Percentiles rank a stretch among this genome's conserved stretches.
Conservation (phyloP, 2,797 vertebrate genomes). For the Monodelphis domestica region DNA sequence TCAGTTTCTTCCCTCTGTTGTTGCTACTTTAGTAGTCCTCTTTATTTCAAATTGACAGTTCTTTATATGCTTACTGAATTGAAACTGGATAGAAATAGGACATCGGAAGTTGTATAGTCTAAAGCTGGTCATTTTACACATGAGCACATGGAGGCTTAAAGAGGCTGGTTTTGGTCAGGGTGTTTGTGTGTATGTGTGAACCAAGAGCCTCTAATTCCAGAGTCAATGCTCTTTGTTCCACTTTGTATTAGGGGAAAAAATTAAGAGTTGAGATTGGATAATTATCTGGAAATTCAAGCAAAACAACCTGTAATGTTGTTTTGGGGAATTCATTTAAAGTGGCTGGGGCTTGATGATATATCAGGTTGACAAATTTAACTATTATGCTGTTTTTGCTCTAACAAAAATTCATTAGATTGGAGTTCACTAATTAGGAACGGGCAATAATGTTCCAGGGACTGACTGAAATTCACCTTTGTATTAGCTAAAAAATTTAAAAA, state of each 20-base stretch:
- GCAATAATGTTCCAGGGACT: not conserved
- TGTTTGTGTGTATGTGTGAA: not conserved
- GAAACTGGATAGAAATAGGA: not conserved
- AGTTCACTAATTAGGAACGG: not conserved
- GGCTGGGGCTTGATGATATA: not conserved
- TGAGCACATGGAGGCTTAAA: not conserved
- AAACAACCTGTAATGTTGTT: not conserved
- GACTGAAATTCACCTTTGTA: not conserved
- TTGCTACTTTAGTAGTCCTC: too few relatives aligned
- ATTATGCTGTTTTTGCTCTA: not conserved
- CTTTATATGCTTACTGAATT: not conserved
- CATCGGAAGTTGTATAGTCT: not conserved
- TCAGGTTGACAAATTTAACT: not conserved
- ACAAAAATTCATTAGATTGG: not conserved
- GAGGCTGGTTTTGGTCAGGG: not conserved
- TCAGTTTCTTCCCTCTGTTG: not conserved
- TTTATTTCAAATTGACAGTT: too few relatives aligned
- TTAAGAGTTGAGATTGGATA: not conserved
- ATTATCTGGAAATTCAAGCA: slow-evolving; percentile 2
- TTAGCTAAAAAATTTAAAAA: not conserved
- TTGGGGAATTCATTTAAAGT: slow-evolving; percentile 2
- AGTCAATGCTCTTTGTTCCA: not conserved
- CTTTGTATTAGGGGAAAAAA: not conserved
- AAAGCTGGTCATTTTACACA: not conserved
- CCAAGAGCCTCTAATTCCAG: not conserved